These are phyloP conservation scores for Gymnarchus niloticus DNA, from an alignment of 2,113 vertebrate genomes.

Conservation along the genomic window DNA sequence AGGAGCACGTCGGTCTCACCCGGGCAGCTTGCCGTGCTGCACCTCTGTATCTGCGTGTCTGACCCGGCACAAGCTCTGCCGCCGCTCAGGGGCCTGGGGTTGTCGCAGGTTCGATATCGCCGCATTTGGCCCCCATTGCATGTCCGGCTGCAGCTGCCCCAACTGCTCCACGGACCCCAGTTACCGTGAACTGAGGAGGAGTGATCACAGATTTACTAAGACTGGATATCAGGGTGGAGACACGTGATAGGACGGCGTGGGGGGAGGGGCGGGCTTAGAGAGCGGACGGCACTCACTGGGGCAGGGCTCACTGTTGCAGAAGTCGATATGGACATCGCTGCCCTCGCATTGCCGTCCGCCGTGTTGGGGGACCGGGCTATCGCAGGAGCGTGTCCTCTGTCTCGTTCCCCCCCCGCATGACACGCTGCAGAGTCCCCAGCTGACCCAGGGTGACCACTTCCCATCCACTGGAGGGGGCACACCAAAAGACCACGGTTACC, in stretches of 20 bases:
- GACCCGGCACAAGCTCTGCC: slow-evolving; percentile 82
- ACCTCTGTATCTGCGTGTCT: slow-evolving; percentile 82
- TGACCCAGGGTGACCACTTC: slow-evolving; percentile 82
- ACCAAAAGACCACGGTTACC: not conserved
- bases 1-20: slow-evolving; percentile 57
- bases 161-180: slow-evolving; percentile 86
- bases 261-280: no score
- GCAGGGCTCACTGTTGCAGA: slow-evolving; percentile 88
- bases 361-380: slow-evolving; percentile 73
- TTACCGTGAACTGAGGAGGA: slow-evolving; percentile 72
- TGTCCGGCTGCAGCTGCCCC: slow-evolving; percentile 84
- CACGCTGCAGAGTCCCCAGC: slow-evolving; percentile 81
- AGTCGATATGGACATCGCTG: slow-evolving; percentile 76
- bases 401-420: slow-evolving; percentile 87
- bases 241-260: not conserved
- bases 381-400: slow-evolving; percentile 78
- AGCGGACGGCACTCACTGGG: slow-evolving; percentile 69
- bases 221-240: not conserved
- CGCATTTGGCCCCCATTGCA: slow-evolving; percentile 83
- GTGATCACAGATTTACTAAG: not conserved
- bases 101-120: slow-evolving; percentile 82
- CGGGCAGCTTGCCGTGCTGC: slow-evolving; percentile 69
- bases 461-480: slow-evolving; percentile 74
- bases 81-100: slow-evolving; percentile 73
- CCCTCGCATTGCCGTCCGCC: slow-evolving; percentile 84